Percentiles rank a stretch among this genome's conserved stretches.
phyloP scores from a whole-genome alignment of 2,888 invertebrate species.

The Caenorhabditis doughertyi region DNA sequence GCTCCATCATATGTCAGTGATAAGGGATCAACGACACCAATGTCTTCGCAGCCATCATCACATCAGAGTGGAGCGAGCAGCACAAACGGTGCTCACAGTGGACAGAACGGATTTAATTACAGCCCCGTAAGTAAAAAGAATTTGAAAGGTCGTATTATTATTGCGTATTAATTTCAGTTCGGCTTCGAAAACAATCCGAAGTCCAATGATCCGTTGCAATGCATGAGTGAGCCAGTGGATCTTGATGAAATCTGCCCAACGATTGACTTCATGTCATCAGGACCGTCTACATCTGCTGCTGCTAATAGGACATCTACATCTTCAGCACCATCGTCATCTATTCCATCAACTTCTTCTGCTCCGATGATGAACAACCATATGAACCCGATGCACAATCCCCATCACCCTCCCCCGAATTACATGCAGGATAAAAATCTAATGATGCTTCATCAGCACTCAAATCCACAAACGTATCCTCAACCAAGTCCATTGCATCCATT shows the following conservation, averaged over 20 bases:
- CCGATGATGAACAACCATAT: neutral
- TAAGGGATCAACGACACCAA: slow-evolving; percentile 47
- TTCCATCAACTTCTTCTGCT: neutral
- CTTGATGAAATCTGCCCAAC: slow-evolving; percentile 59
- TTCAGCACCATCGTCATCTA: slow-evolving; percentile 3
- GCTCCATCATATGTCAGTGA: slow-evolving; percentile 45
- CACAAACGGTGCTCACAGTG: slow-evolving; percentile 25
- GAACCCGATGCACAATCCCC: neutral
- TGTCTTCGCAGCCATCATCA: slow-evolving; percentile 56
- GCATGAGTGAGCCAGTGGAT: slow-evolving; percentile 28
- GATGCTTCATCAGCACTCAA: slow-evolving; percentile 3
- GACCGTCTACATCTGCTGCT: neutral
- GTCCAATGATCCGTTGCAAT: slow-evolving; percentile 36
- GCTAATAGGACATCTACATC: neutral
- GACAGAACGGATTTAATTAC: slow-evolving; percentile 54
- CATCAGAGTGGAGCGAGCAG: slow-evolving; percentile 56
- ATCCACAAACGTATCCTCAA: neutral
- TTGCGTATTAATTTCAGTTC: slow-evolving; percentile 22
- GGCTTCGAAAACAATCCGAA: slow-evolving; percentile 40
- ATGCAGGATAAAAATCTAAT: slow-evolving; percentile 1
- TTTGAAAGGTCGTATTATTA: neutral
- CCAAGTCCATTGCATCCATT: slow-evolving; percentile 28
- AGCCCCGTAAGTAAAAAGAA: slow-evolving; percentile 42
- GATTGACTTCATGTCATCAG: slow-evolving; percentile 4
- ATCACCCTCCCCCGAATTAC: neutral